Conservation (phyloP, 2,888 invertebrate genomes). For the Agrotis exclamationis region DNA sequence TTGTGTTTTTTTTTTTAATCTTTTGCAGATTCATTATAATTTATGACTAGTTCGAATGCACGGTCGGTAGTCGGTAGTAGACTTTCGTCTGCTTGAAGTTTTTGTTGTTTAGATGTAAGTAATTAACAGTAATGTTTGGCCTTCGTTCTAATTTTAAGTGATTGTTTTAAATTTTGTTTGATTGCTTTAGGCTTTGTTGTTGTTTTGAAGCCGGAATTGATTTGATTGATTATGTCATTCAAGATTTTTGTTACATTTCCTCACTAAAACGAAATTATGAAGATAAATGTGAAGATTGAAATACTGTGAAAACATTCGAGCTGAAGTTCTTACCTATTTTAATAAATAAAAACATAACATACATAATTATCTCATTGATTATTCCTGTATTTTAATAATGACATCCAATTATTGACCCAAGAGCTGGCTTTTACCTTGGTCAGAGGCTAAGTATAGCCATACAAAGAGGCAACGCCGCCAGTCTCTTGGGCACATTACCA, state of each 20-base stretch:
- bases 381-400: neutral
- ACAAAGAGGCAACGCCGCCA: too few relatives aligned
- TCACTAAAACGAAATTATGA: too few relatives aligned
- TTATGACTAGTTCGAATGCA: constrained; percentile 51
- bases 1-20: constrained; percentile 28
- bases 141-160: constrained; percentile 26
- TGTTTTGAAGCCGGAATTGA: neutral
- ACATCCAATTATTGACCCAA: constrained; percentile 22
- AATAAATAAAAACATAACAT: neutral
- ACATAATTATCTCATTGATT: too few relatives aligned
- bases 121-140: constrained; percentile 42
- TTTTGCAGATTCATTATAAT: constrained; percentile 58
- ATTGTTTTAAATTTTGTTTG: constrained; percentile 23
- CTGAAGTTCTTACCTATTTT: neutral
- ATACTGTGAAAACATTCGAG: neutral
- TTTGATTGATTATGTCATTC: neutral
- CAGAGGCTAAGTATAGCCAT: too few relatives aligned
- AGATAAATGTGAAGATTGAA: too few relatives aligned
- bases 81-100: constrained; percentile 27
- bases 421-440: too few relatives aligned
- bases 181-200: constrained; percentile 1
- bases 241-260: neutral
- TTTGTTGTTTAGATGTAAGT: constrained; percentile 56
- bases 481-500: too few relatives aligned
- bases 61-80: constrained; percentile 34